Evolutionary conservation across 2,797 vertebrate species (phyloP).

Genomic region (Capromys pilorides): DNA sequence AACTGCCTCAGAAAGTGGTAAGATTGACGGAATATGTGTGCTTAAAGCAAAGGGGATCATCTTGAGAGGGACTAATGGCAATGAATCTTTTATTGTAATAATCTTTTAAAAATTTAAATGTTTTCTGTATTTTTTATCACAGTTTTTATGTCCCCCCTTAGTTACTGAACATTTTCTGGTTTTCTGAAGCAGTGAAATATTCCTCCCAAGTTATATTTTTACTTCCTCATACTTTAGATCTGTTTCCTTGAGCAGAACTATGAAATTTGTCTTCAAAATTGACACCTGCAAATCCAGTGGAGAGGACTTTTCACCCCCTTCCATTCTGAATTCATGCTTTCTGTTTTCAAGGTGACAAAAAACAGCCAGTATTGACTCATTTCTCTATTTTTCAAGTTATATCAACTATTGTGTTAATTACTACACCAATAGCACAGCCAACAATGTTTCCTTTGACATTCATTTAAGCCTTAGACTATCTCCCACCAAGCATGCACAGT

Average conservation of each 20-base stretch:
- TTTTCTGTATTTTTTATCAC: neutral
- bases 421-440: neutral
- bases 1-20: neutral
- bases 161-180: neutral
- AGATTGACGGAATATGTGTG: neutral
- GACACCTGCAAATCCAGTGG: neutral
- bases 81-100: neutral
- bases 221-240: neutral
- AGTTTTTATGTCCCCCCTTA: neutral
- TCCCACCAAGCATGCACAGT: neutral
- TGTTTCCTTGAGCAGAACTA: neutral
- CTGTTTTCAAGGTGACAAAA: neutral
- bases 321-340: neutral
- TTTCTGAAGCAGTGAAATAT: slow-evolving; percentile 1
- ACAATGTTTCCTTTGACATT: neutral
- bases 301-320: neutral
- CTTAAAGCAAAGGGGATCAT: neutral
- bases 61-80: neutral
- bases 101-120: neutral
- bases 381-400: slow-evolving; percentile 6
- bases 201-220: neutral
- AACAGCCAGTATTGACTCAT: neutral
- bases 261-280: neutral
- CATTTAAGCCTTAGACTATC: neutral
- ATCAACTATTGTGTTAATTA: slow-evolving; percentile 1